Percentiles rank a stretch among this genome's conserved stretches.
phyloP scores from a whole-genome alignment of 2,113 vertebrate genomes.

The Collichthys lucidus region DNA sequence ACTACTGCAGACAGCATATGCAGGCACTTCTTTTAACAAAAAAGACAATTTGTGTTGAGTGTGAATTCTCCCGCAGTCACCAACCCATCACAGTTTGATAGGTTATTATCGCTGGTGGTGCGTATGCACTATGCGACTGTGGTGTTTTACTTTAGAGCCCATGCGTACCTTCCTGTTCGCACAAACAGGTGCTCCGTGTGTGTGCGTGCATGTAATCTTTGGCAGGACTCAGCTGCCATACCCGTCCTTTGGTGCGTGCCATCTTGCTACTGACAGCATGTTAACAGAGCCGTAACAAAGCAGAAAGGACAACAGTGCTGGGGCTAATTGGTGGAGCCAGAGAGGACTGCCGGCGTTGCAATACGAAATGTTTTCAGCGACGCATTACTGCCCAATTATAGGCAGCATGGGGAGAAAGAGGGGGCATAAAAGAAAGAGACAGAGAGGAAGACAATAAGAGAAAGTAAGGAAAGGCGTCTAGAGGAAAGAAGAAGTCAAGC shows the following conservation, averaged over 20 bases:
- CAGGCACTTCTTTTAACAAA: constrained; percentile 33
- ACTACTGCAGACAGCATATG: background rate
- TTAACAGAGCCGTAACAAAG: constrained; percentile 71
- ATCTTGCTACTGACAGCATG: constrained; percentile 65
- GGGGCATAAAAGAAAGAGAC: constrained; percentile 19
- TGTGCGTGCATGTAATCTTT: constrained; percentile 37
- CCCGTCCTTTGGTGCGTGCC: constrained; percentile 54
- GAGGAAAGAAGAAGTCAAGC: background rate
- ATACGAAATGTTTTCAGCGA: constrained; percentile 67
- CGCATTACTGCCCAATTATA: constrained; percentile 72
- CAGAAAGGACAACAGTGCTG: constrained; percentile 62
- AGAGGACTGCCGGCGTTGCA: constrained; percentile 57
- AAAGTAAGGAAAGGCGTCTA: background rate
- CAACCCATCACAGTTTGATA: constrained; percentile 40
- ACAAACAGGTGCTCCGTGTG: constrained; percentile 41
- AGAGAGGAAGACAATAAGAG: constrained; percentile 25
- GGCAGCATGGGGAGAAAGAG: constrained; percentile 34
- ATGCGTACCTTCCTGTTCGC: constrained; percentile 2
- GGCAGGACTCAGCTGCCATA: constrained; percentile 59
- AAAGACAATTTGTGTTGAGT: constrained; percentile 41
- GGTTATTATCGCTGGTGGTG: constrained; percentile 48
- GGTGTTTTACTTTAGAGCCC: constrained; percentile 33
- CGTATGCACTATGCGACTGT: background rate
- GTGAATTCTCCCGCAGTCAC: constrained; percentile 34
- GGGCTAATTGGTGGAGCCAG: constrained; percentile 75